Conservation (phyloP, 2,113 vertebrate species). For the Corythaixoides concolor region DNA sequence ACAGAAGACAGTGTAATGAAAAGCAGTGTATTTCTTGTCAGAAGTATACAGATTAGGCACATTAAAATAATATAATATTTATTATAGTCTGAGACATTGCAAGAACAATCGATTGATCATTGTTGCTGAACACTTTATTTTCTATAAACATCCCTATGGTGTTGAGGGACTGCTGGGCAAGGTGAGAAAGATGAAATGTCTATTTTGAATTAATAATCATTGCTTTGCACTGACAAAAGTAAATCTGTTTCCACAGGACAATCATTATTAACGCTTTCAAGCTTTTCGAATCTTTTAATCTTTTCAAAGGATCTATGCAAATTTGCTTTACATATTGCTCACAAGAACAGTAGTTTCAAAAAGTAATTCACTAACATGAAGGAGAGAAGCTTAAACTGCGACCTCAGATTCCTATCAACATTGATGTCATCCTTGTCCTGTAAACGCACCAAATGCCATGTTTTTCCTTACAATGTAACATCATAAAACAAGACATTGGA, state of each 20-base stretch:
- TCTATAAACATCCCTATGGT: neutral
- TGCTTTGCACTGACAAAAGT: neutral
- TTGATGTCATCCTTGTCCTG: neutral
- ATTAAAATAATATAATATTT: conserved; percentile 40
- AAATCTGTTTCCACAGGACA: neutral
- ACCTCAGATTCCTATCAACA: neutral
- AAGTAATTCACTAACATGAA: neutral
- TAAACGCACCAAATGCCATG: neutral
- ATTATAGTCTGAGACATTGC: neutral
- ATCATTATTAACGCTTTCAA: neutral
- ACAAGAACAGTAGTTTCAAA: neutral
- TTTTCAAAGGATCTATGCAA: conserved; percentile 18
- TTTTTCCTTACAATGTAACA: neutral
- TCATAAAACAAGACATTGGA: neutral
- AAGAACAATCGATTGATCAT: neutral
- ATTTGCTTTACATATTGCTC: neutral
- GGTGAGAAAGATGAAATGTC: conserved; percentile 35
- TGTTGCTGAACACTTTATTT: neutral
- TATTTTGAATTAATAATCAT: conserved; percentile 44
- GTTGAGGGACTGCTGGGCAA: neutral
- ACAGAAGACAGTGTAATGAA: neutral
- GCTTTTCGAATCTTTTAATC: conserved; percentile 6
- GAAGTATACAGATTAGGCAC: conserved; percentile 5
- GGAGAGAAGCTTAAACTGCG: neutral
- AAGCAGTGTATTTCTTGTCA: conserved; percentile 1